These are phyloP conservation scores for Cephalotes varians DNA, from an alignment of 2,888 invertebrate species.

Conservation along the genomic window DNA sequence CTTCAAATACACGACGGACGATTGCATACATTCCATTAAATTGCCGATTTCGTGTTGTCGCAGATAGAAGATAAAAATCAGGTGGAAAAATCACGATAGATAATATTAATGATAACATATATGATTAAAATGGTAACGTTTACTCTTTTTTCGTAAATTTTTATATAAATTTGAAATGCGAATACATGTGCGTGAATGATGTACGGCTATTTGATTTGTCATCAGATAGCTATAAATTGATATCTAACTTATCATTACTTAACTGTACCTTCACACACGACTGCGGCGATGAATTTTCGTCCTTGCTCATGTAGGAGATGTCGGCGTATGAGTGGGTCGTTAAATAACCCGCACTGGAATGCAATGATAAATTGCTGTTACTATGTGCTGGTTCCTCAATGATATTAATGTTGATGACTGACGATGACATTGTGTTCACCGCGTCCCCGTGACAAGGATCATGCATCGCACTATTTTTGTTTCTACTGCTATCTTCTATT, in stretches of 20 bases:
- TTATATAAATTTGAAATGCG: background rate
- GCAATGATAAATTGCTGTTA: background rate
- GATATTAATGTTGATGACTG: background rate
- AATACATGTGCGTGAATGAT: background rate
- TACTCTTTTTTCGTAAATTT: background rate
- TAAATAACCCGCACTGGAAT: background rate
- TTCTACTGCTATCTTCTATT: background rate
- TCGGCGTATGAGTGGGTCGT: background rate
- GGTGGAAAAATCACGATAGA: background rate
- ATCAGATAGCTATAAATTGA: background rate
- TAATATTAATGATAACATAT: background rate
- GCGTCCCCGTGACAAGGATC: background rate
- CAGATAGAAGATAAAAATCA: background rate
- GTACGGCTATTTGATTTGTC: background rate
- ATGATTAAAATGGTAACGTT: background rate
- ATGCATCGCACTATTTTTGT: background rate
- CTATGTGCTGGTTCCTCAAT: background rate
- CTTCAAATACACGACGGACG: slow-evolving; percentile 22
- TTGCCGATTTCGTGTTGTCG: background rate
- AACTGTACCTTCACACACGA: background rate
- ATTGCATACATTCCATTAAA: slow-evolving; percentile 11
- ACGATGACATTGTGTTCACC: background rate
- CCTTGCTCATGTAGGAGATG: background rate
- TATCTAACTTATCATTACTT: background rate
- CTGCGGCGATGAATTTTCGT: background rate